These are phyloP conservation scores for Monopis laevigella DNA, from an alignment of 2,888 invertebrate genomes.

Conservation along the genomic window DNA sequence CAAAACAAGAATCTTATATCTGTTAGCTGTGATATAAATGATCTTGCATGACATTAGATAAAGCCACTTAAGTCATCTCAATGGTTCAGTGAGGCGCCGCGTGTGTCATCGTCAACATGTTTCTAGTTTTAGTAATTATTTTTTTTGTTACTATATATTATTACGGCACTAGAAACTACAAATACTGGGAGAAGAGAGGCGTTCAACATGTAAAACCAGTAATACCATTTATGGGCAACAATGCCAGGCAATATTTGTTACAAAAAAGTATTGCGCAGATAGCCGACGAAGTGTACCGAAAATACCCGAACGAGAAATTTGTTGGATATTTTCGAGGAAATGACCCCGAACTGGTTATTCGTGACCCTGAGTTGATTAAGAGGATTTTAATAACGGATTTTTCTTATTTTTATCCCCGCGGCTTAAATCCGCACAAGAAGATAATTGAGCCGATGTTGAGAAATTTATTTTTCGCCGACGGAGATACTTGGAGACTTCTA, in stretches of 20 bases:
- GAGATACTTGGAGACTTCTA: constrained; percentile 40
- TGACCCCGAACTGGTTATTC: constrained; percentile 28
- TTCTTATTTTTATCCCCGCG: constrained; percentile 30
- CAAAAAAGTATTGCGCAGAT: constrained; percentile 30
- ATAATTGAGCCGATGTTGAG: constrained; percentile 35
- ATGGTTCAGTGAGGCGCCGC: no score
- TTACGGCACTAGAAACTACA: constrained; percentile 33
- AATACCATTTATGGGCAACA: constrained; percentile 33
- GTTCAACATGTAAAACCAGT: constrained; percentile 35
- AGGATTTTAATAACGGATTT: constrained; percentile 33
- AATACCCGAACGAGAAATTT: constrained; percentile 33
- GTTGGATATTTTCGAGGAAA: constrained; percentile 20
- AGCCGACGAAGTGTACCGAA: constrained; percentile 32
- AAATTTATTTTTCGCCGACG: constrained; percentile 41
- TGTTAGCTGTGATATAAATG: no score
- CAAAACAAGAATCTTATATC: no score
- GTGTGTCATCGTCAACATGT: no score
- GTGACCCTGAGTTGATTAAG: constrained; percentile 35
- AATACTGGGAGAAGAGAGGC: constrained; percentile 28
- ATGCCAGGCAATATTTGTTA: constrained; percentile 27
- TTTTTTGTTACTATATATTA: constrained; percentile 11
- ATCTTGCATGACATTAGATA: no score
- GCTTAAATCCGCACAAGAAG: constrained; percentile 27
- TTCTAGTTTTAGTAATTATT: no score
- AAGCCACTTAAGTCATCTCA: no score